phyloP scores from a whole-genome alignment of 2,797 vertebrate genomes.

The Galago senegalensis region DNA sequence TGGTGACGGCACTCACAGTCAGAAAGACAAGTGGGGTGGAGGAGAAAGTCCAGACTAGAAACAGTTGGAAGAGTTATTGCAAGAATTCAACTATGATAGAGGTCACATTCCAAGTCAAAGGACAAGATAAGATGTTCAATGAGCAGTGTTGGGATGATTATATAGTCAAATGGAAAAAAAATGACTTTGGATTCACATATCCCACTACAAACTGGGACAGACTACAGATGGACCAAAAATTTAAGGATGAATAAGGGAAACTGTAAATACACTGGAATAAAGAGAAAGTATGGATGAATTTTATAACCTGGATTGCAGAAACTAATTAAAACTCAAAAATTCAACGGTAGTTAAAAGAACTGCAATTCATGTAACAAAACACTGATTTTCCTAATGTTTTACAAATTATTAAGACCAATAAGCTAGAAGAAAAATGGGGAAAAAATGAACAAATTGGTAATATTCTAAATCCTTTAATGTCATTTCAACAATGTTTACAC shows the following conservation, averaged over 20 bases:
- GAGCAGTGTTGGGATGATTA: background rate
- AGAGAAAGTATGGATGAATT: background rate
- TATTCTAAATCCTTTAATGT: background rate
- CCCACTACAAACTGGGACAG: background rate
- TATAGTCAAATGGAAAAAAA: background rate
- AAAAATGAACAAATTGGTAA: background rate
- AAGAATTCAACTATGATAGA: background rate
- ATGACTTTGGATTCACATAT: background rate
- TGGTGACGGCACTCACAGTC: accelerated
- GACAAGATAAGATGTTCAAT: background rate
- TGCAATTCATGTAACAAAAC: background rate
- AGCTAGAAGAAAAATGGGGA: background rate
- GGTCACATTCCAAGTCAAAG: background rate
- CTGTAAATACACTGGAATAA: background rate
- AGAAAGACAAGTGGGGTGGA: too few species aligned
- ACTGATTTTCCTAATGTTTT: background rate
- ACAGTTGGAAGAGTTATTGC: accelerated
- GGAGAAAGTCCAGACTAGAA: background rate
- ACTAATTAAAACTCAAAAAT: background rate
- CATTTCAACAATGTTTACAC: background rate
- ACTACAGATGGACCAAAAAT: background rate
- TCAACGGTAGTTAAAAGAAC: background rate
- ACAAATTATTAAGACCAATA: background rate
- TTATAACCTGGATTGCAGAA: background rate
- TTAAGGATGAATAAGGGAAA: background rate